These are phyloP conservation scores for Mya arenaria DNA, from an alignment of 1,140 invertebrate species.

Conservation along the genomic window DNA sequence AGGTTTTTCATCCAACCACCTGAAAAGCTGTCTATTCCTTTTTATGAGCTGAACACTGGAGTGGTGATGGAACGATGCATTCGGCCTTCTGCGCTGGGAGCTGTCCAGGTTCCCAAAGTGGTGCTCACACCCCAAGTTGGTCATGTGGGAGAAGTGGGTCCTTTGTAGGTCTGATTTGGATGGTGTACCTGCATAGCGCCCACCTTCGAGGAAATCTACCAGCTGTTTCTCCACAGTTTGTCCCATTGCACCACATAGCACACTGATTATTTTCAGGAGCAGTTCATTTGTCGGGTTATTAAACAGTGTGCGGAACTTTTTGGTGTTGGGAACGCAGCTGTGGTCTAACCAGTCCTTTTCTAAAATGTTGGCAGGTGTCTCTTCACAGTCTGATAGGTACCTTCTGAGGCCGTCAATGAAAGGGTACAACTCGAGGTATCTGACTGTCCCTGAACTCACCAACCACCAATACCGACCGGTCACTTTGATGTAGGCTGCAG, in stretches of 20 bases:
- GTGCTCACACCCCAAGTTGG: slow-evolving; percentile 14
- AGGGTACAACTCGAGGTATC: not conserved
- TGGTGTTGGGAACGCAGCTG: not conserved
- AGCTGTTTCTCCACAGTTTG: not conserved
- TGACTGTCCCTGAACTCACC: not conserved
- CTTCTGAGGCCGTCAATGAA: not conserved
- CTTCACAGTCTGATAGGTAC: not conserved
- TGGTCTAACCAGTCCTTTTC: not conserved
- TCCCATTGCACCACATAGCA: not conserved
- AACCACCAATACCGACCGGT: slow-evolving; percentile 7
- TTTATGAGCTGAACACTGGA: slow-evolving; percentile 10
- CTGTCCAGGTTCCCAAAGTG: slow-evolving; percentile 33
- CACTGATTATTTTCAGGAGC: not conserved
- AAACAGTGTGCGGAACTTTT: not conserved
- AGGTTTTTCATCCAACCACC: not conserved
- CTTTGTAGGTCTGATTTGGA: not conserved
- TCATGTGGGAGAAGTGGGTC: not conserved
- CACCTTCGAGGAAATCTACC: not conserved
- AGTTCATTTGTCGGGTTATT: not conserved
- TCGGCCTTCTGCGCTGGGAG: not conserved
- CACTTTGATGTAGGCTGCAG: not conserved
- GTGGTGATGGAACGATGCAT: slow-evolving; percentile 27
- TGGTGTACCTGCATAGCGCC: not conserved
- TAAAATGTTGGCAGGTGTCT: not conserved
- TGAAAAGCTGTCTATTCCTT: not conserved